Evolutionary conservation across 1,140 invertebrate species (phyloP), one percentile per base, ranked within the genome.

Genomic region (Bombus sylvicola): DNA sequence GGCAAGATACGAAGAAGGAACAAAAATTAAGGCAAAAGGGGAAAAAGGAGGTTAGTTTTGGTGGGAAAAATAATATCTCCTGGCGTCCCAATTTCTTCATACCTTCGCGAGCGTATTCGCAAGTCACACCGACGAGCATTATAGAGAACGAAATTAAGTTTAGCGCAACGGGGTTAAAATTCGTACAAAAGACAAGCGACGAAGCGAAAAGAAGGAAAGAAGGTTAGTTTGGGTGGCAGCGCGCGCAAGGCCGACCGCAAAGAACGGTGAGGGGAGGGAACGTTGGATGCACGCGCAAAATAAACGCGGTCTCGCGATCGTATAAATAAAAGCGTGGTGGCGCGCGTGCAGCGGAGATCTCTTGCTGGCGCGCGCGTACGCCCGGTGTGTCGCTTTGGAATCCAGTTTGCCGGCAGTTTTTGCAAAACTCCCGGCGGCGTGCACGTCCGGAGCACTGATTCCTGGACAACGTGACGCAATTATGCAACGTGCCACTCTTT

Each of bases 381-480:
- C 22, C 53, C 31, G 34, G 62, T 64, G 39, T 64, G 39, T 80
- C 82, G 47, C 53, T 64, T 62, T 39, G 73, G 81, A 89, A 89
- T 90, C 88, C 88, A 90, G 88, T 89, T 90, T 89, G 88, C 85
- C 66, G 13, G 43, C 37, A 75, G 74, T 89, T 89, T 89, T 89
- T 86, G 75, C 73, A 77, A 81, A 87, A 71, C 59, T 43, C 47
- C 34, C 31, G 53, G 13, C 43, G 74, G 75, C 80, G 68, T 74
- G 77, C 81, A 69, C 85, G 75, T 89, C 68, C 68, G 53, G 68
- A 64, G 69, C 75, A 80, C 82, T 72, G 87, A 91, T 91, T 90
- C 89, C 81, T 72, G 87, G 81, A 91, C 88, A 90, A 90, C 90
- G 89, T 91, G 89, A 89, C 85, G 79, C 80, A 89, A 89, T 91